phyloP scores from a whole-genome alignment of 2,113 vertebrate genomes.

The Bucco capensis region DNA sequence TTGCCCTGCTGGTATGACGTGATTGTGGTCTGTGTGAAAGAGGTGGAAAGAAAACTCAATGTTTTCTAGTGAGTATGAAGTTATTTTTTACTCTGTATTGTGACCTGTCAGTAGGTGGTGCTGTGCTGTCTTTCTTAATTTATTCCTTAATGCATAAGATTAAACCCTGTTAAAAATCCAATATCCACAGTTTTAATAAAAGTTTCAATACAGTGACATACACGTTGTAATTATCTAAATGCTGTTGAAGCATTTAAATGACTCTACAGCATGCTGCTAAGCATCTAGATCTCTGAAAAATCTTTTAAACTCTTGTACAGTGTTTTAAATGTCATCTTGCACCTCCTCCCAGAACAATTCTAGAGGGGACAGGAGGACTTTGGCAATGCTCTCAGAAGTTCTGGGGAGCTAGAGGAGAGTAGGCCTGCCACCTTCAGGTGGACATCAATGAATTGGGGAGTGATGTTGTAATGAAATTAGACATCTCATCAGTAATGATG shows the following conservation, averaged over 20 bases:
- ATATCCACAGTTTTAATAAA: background rate
- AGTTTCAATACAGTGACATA: background rate
- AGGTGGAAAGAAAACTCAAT: fast-evolving
- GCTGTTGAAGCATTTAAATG: background rate
- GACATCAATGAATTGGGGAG: background rate
- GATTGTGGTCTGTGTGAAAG: background rate
- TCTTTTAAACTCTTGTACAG: background rate
- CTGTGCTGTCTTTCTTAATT: constrained; percentile 6
- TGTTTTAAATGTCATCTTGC: background rate
- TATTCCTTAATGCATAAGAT: background rate
- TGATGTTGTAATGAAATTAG: background rate
- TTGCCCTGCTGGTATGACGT: background rate
- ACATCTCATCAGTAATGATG: background rate
- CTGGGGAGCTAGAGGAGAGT: background rate
- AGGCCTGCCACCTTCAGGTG: background rate
- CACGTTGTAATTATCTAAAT: background rate
- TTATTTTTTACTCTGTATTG: background rate
- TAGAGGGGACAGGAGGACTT: background rate
- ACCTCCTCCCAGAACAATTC: background rate
- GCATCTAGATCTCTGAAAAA: background rate
- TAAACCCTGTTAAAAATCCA: background rate
- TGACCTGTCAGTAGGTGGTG: constrained; percentile 31
- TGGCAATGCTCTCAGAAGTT: background rate
- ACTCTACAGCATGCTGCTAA: background rate
- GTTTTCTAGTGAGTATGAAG: background rate